Base-by-base conservation (phyloP, 1,140 invertebrate genomes). In the Drosophila ercepeae region DNA sequence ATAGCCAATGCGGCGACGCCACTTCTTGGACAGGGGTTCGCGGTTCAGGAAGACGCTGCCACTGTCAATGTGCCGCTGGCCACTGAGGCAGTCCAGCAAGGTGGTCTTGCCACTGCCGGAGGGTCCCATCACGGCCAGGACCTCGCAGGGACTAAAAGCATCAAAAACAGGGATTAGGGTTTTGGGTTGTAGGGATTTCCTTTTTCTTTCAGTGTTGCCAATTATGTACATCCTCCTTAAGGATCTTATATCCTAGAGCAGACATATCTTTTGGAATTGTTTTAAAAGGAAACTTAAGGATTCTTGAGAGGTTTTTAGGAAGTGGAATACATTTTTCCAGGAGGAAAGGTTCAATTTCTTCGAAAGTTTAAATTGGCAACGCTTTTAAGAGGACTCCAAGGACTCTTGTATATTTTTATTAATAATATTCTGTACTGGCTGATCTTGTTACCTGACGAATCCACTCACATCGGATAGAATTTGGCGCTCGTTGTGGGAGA, bases 21-120 rank as follows among this genome's bases (percentile, higher is more conserved):
- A 95, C 78, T 95, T 92, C 81, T 97, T 97, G 64, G 94, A 95
- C 19, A 97, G 90, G n/a, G 93, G 92, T 58, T 95, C 94, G 5
- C 95, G 94, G 90, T 96, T 96, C 13, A 97, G 91, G 76, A 94
- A 94, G 72, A 97, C 95, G 67, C 93, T 92, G 36, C 96, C 96
- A 45, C 93, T 92, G 72, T 95, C 93, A 11, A 95, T 82, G 44
- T 94, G 93, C 16, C 95, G 91, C 41, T 96, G 92, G 1, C 95
- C 96, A 55, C 94, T 95, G 58, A 96, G 93, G 73, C 93, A 94
- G 86, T 97, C 96, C 18, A 97, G 89, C 16, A 97, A 92, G 21
- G 96, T 97, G 1, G 96, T 97, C 92, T 97, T 97, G 32, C 96
- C 96, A 58, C 93, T 92, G 29, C 96, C 96, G 78, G 95, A 96